These are phyloP conservation scores for Holacanthella duospinosa DNA, from an alignment of 2,888 invertebrate species.

Conservation along the genomic window DNA sequence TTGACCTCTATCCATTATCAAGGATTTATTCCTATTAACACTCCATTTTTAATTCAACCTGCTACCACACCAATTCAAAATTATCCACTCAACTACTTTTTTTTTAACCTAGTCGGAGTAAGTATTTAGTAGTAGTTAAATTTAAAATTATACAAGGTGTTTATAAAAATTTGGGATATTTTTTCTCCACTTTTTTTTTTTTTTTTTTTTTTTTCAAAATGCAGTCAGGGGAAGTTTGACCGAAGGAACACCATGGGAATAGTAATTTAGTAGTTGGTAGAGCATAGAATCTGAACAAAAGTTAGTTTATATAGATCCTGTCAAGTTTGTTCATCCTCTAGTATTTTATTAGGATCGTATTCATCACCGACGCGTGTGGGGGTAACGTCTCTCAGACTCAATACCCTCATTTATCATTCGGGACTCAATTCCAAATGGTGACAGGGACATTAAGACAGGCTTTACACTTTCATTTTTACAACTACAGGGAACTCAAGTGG, in stretches of 20 bases:
- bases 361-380: not conserved
- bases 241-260: no score
- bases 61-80: not conserved
- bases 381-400: not conserved
- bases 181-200: no score
- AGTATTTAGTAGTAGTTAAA: not conserved
- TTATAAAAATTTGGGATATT: no score
- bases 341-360: not conserved
- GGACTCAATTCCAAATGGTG: not conserved
- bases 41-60: slow-evolving; percentile 23
- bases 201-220: no score
- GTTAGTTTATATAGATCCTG: not conserved
- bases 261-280: no score
- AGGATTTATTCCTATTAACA: slow-evolving; percentile 36
- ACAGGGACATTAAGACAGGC: not conserved
- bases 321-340: not conserved
- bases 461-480: not conserved
- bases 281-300: not conserved
- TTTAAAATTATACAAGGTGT: no score
- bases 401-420: not conserved
- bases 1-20: slow-evolving; percentile 33
- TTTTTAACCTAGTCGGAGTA: not conserved
- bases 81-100: not conserved
- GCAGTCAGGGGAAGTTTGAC: no score
- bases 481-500: not conserved